phyloP scores from a whole-genome alignment of 1,140 invertebrate genomes.

The Drusus annulatus region DNA sequence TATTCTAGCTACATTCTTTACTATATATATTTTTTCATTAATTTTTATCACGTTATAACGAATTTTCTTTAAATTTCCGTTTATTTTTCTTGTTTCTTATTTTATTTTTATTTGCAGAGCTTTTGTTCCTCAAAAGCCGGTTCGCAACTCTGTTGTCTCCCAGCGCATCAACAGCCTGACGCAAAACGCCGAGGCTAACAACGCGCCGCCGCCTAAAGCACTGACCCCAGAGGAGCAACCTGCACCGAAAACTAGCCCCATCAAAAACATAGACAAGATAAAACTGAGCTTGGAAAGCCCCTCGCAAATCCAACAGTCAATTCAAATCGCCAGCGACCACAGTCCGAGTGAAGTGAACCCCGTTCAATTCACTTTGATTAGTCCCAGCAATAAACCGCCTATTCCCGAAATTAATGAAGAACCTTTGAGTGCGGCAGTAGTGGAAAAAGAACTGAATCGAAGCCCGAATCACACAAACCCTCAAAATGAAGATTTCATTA shows the following conservation, averaged over 20 bases:
- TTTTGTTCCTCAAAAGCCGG: constrained; percentile 74
- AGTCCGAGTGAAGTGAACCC: constrained; percentile 67
- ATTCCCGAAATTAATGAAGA: constrained; percentile 67
- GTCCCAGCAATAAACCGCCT: constrained; percentile 63
- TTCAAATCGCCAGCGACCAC: constrained; percentile 65
- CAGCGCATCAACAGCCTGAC: constrained; percentile 72
- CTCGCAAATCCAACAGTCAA: constrained; percentile 70
- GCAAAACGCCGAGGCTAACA: constrained; percentile 60
- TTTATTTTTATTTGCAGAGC: constrained; percentile 63
- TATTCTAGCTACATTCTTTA: no score
- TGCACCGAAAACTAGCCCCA: constrained; percentile 64
- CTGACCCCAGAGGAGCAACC: constrained; percentile 59
- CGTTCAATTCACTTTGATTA: constrained; percentile 63
- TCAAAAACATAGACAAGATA: constrained; percentile 71
- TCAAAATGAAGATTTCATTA: constrained; percentile 67
- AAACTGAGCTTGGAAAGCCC: constrained; percentile 69
- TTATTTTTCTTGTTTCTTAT: no score
- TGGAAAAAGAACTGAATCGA: constrained; percentile 54
- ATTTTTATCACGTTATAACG: no score
- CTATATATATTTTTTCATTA: no score
- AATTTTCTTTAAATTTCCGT: no score
- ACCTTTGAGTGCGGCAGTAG: constrained; percentile 34
- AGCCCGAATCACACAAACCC: constrained; percentile 62
- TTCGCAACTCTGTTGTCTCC: constrained; percentile 74
- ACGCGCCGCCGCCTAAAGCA: constrained; percentile 48